phyloP scores from a whole-genome alignment of 2,888 invertebrate genomes.

The Spilosoma lubricipeda region DNA sequence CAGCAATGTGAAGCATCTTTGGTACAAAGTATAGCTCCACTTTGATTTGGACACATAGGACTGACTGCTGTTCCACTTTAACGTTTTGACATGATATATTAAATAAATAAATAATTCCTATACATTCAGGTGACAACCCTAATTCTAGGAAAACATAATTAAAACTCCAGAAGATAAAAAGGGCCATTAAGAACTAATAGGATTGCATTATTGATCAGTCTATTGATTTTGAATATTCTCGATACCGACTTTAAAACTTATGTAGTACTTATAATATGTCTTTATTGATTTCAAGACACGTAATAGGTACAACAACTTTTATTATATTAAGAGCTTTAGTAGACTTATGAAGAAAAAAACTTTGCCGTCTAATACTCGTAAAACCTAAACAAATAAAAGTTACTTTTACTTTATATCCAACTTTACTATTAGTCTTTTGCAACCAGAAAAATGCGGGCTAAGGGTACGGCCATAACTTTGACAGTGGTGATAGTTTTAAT shows the following conservation, averaged over 20 bases:
- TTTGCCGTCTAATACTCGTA: not conserved
- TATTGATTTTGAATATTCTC: not conserved
- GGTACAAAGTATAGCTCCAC: no score
- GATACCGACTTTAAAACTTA: not conserved
- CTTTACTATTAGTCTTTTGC: not conserved
- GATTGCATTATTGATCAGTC: not conserved
- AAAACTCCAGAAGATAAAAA: not conserved
- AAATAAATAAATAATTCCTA: not conserved
- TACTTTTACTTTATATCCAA: not conserved
- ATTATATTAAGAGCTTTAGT: not conserved
- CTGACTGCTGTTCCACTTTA: not conserved
- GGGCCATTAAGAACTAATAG: not conserved
- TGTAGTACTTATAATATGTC: not conserved
- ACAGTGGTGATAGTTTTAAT: not conserved
- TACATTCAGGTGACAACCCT: not conserved
- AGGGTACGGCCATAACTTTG: not conserved
- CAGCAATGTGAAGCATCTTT: no score
- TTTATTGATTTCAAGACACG: no score
- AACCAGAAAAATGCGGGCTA: not conserved
- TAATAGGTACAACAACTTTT: not conserved
- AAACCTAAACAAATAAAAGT: constrained; percentile 3
- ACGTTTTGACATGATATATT: no score
- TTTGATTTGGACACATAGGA: not conserved
- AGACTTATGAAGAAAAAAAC: not conserved
- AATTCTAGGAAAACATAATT: not conserved